A percentile compares a stretch with the other conserved stretches of the same genome.
Evolutionary conservation across 2,797 vertebrate genomes (phyloP).

Genomic region (Poecilia gillii): DNA sequence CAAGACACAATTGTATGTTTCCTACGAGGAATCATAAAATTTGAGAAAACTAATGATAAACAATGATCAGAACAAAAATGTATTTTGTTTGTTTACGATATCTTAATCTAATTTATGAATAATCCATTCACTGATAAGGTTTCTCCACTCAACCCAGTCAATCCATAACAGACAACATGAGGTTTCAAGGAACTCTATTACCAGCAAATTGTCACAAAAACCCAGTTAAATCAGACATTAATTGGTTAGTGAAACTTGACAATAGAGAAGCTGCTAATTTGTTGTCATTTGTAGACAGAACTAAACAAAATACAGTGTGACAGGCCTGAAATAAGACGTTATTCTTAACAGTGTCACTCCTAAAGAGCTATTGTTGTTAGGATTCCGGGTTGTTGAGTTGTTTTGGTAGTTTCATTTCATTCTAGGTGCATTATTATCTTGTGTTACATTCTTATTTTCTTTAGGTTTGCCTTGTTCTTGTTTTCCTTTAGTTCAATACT

Average conservation of each 20-base stretch:
- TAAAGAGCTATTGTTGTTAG: background rate
- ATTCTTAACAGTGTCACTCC: background rate
- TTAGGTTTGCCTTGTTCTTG: no score
- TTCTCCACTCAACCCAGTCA: background rate
- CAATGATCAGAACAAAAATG: background rate
- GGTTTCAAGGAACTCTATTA: background rate
- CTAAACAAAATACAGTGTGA: background rate
- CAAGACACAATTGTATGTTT: background rate
- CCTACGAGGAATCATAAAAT: no score
- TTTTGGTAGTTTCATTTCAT: no score
- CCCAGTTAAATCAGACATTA: background rate
- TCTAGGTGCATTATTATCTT: no score
- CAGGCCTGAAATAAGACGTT: background rate
- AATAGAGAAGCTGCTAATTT: background rate
- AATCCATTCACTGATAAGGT: background rate
- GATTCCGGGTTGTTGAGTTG: no score
- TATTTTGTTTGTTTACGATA: background rate
- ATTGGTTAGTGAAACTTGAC: no score
- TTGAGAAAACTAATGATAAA: background rate
- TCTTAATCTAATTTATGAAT: background rate
- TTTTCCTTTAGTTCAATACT: no score
- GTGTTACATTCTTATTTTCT: no score
- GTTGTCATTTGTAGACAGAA: background rate
- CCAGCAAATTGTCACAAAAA: background rate
- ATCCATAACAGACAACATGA: background rate